Base-by-base conservation (phyloP, 2,888 invertebrate genomes). In the Caenorhabditis angaria region DNA sequence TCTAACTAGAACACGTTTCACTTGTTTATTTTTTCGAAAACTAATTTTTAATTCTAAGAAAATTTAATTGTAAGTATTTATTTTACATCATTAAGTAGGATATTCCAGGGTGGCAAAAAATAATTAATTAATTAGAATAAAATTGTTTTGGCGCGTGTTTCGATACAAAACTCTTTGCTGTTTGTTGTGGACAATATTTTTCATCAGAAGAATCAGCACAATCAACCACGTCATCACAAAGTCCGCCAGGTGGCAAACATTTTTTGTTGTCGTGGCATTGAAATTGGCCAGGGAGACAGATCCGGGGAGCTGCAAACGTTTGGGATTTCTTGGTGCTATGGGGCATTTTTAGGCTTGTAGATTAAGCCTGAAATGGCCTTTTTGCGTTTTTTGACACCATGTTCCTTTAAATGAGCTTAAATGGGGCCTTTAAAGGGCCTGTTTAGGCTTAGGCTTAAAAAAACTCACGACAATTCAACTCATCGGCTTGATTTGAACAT, bases 221-320 rank as follows among this genome's bases (percentile, higher is more conserved):
- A 28, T 84, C 80, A 29, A 65, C 50, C 2, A 66, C 70, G 35
- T 80, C 81, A 69, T 84, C 79, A 60, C 84, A 84, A 2, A 84
- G 65, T n/a, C 72, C 71, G 5, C 73, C 75, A 4, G 77, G 75
- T 20, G 75, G 60, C 6, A 83, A 64, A 53, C 84, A 84, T 50
- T 81, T 79, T 25, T 93, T 94, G 10, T 92, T 92, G 88, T 95
- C 95, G 75, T 92, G 92, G 87, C 96, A 96, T 85, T 96, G 96
- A 92, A 94, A 96, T 35, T 93, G 93, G 10, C 95, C 95, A 0
- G 94, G 92, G 22, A 94, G 91, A 87, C 96, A 96, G 76, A 93
- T 92, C 12, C 95, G 90, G 6, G 85, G 86, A 3, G 88, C 87
- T 87, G 77, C 27, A 82, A 80, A 28, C n/a, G n/a, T n/a, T n/a